Percentiles rank a stretch among this genome's conserved stretches.
Evolutionary conservation across 2,113 vertebrate genomes (phyloP).

Genomic region (Rhagologus leucostigma): DNA sequence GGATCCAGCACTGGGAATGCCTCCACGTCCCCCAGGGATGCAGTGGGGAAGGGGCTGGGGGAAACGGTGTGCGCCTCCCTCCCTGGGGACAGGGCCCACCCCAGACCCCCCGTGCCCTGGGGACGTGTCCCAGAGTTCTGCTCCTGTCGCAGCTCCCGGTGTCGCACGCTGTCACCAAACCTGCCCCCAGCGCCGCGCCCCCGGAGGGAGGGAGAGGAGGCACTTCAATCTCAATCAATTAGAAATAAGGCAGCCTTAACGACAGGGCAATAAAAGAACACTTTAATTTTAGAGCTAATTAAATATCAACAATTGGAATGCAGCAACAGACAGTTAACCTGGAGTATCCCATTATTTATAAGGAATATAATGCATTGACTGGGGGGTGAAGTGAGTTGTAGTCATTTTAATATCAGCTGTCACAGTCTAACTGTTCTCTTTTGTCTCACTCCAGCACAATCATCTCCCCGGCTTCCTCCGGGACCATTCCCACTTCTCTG

Average conservation of each 20-base stretch:
- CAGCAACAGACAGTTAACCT: conserved; percentile 75
- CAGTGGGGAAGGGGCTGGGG: neutral
- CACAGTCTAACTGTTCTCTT: conserved; percentile 65
- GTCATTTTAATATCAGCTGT: conserved; percentile 75
- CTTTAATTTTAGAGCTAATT: conserved; percentile 82
- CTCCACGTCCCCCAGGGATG: fast-evolving
- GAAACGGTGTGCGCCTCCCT: neutral
- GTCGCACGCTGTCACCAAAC: neutral
- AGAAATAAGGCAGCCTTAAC: conserved; percentile 58
- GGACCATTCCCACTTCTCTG: conserved; percentile 24
- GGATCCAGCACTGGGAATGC: fast-evolving
- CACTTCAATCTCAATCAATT: conserved; percentile 73
- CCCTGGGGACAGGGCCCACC: neutral
- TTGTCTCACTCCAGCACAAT: conserved; percentile 57
- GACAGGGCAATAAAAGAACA: conserved; percentile 63
- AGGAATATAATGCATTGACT: conserved; percentile 58
- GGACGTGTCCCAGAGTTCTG: neutral
- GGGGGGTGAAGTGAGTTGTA: conserved; percentile 64
- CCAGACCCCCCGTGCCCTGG: fast-evolving
- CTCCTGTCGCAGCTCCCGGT: neutral
- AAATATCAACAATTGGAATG: conserved; percentile 80
- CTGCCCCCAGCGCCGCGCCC: conserved; percentile 17
- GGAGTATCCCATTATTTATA: conserved; percentile 75
- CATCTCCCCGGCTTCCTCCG: conserved; percentile 37
- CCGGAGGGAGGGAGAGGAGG: neutral